Conservation (phyloP, 2,888 invertebrate species). For the Sarcophaga variegata region DNA sequence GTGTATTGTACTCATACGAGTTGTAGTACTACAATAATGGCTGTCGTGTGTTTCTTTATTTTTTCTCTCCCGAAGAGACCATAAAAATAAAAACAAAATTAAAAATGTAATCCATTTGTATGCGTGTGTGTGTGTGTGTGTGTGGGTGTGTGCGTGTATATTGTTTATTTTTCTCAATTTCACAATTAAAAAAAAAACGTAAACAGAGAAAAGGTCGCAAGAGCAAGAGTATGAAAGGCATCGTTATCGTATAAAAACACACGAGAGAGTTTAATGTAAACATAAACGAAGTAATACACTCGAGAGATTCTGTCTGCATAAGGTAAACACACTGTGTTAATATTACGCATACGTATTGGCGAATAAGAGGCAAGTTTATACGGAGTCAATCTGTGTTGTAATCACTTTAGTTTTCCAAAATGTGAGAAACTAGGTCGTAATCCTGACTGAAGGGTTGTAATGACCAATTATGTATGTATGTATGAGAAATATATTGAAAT, state of each 20-base stretch:
- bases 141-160: slow-evolving; percentile 13
- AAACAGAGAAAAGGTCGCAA: neutral
- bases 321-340: too few relatives aligned
- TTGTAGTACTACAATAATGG: neutral
- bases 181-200: slow-evolving; percentile 31
- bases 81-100: neutral
- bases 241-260: neutral
- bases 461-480: too few relatives aligned
- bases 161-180: slow-evolving; percentile 62
- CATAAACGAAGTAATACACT: neutral
- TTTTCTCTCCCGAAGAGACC: neutral
- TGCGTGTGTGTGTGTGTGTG: slow-evolving; percentile 19
- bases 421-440: too few relatives aligned
- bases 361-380: too few relatives aligned
- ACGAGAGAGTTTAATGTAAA: neutral
- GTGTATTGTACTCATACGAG: neutral
- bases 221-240: neutral
- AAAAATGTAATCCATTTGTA: neutral
- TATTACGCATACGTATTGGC: too few relatives aligned
- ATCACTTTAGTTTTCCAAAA: too few relatives aligned
- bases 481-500: too few relatives aligned
- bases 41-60: neutral
- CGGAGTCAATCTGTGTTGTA: too few relatives aligned
- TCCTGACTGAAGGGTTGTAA: too few relatives aligned
- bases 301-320: too few relatives aligned